Base-by-base conservation (phyloP, 2,113 vertebrate species). In the Lucifuga dentata region DNA sequence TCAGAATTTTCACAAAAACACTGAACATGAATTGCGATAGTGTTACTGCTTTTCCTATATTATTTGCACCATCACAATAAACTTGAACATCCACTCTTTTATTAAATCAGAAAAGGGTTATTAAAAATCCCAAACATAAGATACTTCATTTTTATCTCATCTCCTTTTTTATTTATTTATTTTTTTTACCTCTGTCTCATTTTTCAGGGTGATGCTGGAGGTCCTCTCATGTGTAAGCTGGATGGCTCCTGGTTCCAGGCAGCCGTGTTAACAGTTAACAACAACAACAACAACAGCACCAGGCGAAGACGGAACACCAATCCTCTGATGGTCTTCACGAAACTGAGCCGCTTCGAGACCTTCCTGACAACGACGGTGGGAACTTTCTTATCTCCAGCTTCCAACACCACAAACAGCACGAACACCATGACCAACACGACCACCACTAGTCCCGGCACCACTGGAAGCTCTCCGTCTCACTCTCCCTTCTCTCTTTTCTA, bases 201-300 rank as follows among this genome's bases (percentile, higher is more conserved):
- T 49, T n/a, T 48, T 39, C 64, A 91, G 90, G 77, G 56, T 0
- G 69, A 88, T 12, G 39, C 11, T 13, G 88, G 90, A 0, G 75
- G 79, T 5, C 85, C 90, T 0, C 1, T 90, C 23, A 87, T 91
- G 81, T 91, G 86, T 40, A 16, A 81, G 39, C 6, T 26, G 53
- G 45, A 5, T 2, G 13, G 8, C 2, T 59, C 52, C 0, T 91
- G 88, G 90, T 75, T 75, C 59, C 87, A 90, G 72, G 61, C 60
- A 0, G 86, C 49, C 0, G 82, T 89, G 39, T 13, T 91, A 3
- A 20, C 65, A 0, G 2, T 1, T 15, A 8, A 32, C 20, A 3
- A 10, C 26, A 36, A 5, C 49, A 43, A 0, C 1, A 29, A 9
- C 29, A 35, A 8, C 19, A 21, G 43, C 19, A 52, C 17, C 49